Conservation (phyloP, 2,888 invertebrate species). For the Neuroscelio doddi region DNA sequence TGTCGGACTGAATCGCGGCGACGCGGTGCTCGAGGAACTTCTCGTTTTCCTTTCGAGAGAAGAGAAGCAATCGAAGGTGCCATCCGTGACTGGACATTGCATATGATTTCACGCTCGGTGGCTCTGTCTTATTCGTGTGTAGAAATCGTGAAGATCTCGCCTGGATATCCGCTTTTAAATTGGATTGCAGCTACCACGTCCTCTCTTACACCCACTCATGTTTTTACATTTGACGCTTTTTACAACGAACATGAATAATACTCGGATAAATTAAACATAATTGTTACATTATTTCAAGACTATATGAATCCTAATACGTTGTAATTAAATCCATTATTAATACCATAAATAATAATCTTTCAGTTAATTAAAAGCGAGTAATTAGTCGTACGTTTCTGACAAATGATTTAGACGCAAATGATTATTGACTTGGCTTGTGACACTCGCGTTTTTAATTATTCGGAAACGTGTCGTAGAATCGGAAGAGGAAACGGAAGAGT, state of each 20-base stretch:
- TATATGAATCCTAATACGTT: too few species aligned
- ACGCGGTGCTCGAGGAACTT: slow-evolving; percentile 43
- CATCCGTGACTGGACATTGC: slow-evolving; percentile 72
- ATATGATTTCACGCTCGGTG: slow-evolving; percentile 71
- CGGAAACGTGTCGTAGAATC: slow-evolving; percentile 25
- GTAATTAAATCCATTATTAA: too few species aligned
- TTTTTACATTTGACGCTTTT: slow-evolving; percentile 39
- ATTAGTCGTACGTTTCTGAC: too few species aligned
- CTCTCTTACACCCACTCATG: slow-evolving; percentile 47
- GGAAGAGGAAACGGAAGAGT: slow-evolving; percentile 53
- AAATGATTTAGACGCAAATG: too few species aligned
- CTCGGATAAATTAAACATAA: too few species aligned
- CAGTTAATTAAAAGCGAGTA: too few species aligned
- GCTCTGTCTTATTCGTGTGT: slow-evolving; percentile 70
- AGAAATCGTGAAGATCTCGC: slow-evolving; percentile 72
- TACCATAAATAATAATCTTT: too few species aligned
- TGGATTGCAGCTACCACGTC: slow-evolving; percentile 66
- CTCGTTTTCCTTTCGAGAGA: slow-evolving; percentile 54
- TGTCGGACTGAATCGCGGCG: slow-evolving; percentile 46
- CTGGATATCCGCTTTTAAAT: slow-evolving; percentile 71
- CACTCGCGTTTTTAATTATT: slow-evolving; percentile 25
- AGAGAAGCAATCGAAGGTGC: slow-evolving; percentile 64
- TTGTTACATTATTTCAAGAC: too few species aligned
- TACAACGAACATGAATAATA: slow-evolving; percentile 2
- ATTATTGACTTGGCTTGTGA: slow-evolving; percentile 17